These are phyloP conservation scores for Cataglyphis livida DNA, from an alignment of 2,888 invertebrate species.

Conservation along the genomic window DNA sequence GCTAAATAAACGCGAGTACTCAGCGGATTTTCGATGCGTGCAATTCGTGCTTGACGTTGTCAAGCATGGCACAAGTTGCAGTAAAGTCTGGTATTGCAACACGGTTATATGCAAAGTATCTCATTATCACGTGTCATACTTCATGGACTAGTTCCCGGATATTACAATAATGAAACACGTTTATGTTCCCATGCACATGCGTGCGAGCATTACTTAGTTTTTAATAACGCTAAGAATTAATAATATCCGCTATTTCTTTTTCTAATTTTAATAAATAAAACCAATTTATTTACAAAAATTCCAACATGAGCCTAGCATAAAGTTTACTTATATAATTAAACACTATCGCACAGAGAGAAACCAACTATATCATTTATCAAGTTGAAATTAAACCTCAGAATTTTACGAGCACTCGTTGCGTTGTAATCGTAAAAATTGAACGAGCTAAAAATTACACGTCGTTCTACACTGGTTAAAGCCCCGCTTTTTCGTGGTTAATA, in stretches of 20 bases:
- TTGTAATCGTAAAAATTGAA: conserved; percentile 25
- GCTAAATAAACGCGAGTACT: conserved; percentile 38
- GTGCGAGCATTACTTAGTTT: conserved; percentile 6
- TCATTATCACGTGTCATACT: conserved; percentile 49
- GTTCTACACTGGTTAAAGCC: background rate
- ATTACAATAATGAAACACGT: conserved; percentile 26
- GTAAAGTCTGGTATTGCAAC: conserved; percentile 31
- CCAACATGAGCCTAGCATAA: conserved; percentile 2
- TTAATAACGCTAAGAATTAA: conserved; percentile 4
- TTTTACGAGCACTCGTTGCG: conserved; percentile 7
- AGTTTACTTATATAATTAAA: conserved; percentile 19
- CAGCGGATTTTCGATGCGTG: conserved; percentile 20
- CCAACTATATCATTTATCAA: conserved; percentile 18
- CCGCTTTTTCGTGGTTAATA: conserved; percentile 23
- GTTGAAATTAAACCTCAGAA: conserved; percentile 29
- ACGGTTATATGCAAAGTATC: conserved; percentile 30
- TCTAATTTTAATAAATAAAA: background rate
- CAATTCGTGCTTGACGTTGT: conserved; percentile 49
- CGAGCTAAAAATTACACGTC: conserved; percentile 29
- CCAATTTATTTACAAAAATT: background rate
- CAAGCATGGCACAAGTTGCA: conserved; percentile 40
- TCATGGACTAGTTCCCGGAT: conserved; percentile 32
- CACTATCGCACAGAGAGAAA: background rate
- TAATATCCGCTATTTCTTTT: background rate
- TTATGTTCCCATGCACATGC: background rate